phyloP scores from a whole-genome alignment of 2,113 vertebrate species.

The Aleadryas rufinucha region DNA sequence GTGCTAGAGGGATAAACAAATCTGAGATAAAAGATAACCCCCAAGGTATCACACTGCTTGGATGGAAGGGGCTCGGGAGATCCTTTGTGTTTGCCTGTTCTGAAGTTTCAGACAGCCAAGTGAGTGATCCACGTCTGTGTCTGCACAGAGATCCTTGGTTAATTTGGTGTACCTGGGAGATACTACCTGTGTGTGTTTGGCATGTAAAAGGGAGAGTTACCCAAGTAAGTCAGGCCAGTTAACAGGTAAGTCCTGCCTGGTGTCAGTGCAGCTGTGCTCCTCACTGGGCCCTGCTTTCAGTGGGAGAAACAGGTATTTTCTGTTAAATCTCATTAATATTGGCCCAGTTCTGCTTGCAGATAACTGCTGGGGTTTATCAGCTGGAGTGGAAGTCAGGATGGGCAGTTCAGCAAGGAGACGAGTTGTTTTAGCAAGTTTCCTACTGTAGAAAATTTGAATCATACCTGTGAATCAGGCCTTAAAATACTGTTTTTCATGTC shows the following conservation, averaged over 20 bases:
- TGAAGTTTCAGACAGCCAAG: background rate
- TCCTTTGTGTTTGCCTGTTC: background rate
- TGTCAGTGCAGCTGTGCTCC: background rate
- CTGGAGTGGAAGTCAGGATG: background rate
- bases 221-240: background rate
- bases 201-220: background rate
- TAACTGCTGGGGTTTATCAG: background rate
- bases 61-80: background rate
- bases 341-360: background rate
- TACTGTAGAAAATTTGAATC: background rate
- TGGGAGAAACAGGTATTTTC: background rate
- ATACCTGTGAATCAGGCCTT: background rate
- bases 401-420: background rate
- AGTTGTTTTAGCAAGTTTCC: background rate
- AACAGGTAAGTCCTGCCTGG: background rate
- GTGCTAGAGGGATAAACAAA: conserved; percentile 39
- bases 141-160: background rate
- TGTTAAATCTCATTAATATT: background rate
- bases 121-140: background rate
- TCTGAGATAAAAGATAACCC: background rate
- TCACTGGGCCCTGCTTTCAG: background rate
- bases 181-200: background rate
- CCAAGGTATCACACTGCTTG: background rate
- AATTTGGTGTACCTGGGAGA: background rate
- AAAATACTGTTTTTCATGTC: background rate